Evolutionary conservation across 2,113 vertebrate species (phyloP), one percentile per base, ranked within the genome.

Genomic region (Zapornia atra): DNA sequence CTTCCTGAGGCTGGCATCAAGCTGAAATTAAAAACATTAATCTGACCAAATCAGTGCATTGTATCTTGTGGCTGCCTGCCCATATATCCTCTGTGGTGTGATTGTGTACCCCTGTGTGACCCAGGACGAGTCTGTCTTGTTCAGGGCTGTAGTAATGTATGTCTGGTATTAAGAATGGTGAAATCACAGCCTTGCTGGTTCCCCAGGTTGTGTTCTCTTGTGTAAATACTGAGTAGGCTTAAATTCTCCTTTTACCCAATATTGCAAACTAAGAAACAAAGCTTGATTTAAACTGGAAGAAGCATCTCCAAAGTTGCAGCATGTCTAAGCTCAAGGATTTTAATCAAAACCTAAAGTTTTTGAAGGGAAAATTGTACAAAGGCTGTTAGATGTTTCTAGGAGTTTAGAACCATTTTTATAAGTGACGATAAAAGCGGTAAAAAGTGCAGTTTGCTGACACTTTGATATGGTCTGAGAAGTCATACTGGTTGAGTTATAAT

Each of bases 171-270:
- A 51, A 68, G 33, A 81, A 73, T 75, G 93, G 60, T 77, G 92
- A 94, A 95, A 92, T 93, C 64, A 90, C 60, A 88, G 56, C 80
- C 68, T 94, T 68, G 7, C 56, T 75, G 86, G 60, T 77, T 90
- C 21, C 59, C 38, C 0, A 1, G 14, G 20, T 63, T 86, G 33
- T 88, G 31, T 18, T 86, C 9, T 60, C 46, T 38, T 77, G 31
- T 92, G 59, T 68, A 86, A 86, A 81, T 78, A 88, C 46, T 75
- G 76, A 48, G 38, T 56, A 85, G 63, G 15, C 57, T 73, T 70
- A 68, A 90, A 86, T 93, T 88, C 56, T 78, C 51, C 29, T 56
- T 92, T 82, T 84, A 29, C 19, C 42, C 50, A 46, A 21, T 60
- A 44, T 13, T 71, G 31, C 64, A 73, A 44, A 70, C 60, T 76